Base-by-base conservation (phyloP, 35 echinoderm and acorn worm species). In the Chiridota heheva region DNA sequence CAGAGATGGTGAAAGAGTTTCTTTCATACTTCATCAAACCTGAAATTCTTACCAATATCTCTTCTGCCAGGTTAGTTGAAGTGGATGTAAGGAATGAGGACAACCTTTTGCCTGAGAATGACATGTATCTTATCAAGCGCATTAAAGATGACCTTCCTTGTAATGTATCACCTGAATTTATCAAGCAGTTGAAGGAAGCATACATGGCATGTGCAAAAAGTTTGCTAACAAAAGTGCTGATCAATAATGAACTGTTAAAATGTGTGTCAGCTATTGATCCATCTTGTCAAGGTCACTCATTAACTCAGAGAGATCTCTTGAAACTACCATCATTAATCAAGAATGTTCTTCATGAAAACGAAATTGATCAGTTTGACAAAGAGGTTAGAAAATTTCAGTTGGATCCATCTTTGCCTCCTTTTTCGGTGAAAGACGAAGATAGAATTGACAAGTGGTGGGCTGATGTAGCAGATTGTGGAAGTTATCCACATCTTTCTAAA, bases 401-500 rank as follows among this genome's bases (percentile, higher is more conserved):
- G 28, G 73, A 30, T 30, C 24, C 25, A 35, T 7, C 48, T 30
- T 10, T n/a, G n/a, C n/a, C n/a, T n/a, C n/a, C n/a, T n/a, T n/a
- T n/a, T n/a, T n/a, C 43, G 18, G 5, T 33, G n/a, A 16, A 20
- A 58, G 73, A 15, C 20, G 32, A 30, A 27, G 1, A 26, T 4
- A 51, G 58, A 27, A 77, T 77, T 77, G 73, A 57, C 5, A 25
- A 0, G 12, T 77, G 51, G 29, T 77, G 73, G 48, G 58, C 44
- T 58, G 26, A 51, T 33, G 40, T 22, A 39, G 3, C 58, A 2
- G 18, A 67, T 20, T n/a, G n/a, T n/a, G n/a, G n/a, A n/a, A 81
- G 18, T 65, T 81, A 66, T 41, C 77, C 59, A 40, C 27, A 81
- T 59, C 37, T 81, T 40, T 39, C 77, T 27, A 81, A 81, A 39